phyloP scores from a whole-genome alignment of 2,113 vertebrate genomes.

The Hyla sarda region DNA sequence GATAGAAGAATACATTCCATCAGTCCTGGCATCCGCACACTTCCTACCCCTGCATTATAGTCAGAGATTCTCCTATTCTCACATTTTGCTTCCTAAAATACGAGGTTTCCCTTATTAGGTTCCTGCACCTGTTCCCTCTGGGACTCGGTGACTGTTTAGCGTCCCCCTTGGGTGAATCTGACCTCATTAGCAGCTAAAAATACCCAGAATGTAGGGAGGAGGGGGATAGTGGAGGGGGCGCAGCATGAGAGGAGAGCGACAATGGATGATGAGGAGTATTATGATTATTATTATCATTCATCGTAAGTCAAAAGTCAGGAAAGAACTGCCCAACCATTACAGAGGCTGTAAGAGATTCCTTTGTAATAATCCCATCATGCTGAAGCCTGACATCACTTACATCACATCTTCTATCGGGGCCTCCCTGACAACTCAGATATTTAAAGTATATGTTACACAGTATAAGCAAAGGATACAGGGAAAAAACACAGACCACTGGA shows the following conservation, averaged over 20 bases:
- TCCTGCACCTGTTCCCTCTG: conserved; percentile 27
- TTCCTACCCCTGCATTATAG: background rate
- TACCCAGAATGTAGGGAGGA: background rate
- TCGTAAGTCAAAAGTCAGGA: background rate
- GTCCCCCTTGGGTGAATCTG: conserved; percentile 12
- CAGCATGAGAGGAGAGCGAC: background rate
- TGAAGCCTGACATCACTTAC: too few species aligned
- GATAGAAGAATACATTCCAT: background rate
- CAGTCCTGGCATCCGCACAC: background rate
- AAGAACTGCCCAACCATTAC: background rate
- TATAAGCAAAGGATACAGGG: too few species aligned
- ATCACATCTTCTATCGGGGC: background rate
- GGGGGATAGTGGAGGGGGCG: background rate
- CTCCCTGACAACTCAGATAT: background rate
- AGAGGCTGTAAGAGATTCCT: background rate
- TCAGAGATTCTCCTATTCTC: background rate
- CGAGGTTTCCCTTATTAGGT: conserved; percentile 3
- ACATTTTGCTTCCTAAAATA: background rate
- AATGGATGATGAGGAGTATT: background rate
- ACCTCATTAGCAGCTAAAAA: conserved; percentile 44
- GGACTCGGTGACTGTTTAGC: conserved; percentile 19
- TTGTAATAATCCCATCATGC: background rate
- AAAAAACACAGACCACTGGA: too few species aligned
- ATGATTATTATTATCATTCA: background rate
- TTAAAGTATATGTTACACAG: too few species aligned